Percentiles rank a stretch among this genome's conserved stretches.
These are phyloP conservation scores for Lasioglossum pauxillum DNA, from an alignment of 2,888 invertebrate genomes.

Conservation along the genomic window DNA sequence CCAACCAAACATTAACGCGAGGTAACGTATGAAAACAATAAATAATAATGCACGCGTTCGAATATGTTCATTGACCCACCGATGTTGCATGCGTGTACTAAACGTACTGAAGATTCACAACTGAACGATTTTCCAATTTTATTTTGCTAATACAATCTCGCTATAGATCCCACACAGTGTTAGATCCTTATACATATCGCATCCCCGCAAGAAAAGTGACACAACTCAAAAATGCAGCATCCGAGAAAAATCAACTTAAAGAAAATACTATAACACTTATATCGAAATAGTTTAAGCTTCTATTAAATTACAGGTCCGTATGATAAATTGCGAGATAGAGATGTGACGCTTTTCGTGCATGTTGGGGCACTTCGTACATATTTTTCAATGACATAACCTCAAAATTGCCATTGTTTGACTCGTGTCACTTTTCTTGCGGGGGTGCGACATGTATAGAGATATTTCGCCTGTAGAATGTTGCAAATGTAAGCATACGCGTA, in stretches of 20 bases:
- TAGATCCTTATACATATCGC: background rate
- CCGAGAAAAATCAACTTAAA: too few species aligned
- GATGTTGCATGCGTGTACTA: background rate
- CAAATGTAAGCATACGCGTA: background rate
- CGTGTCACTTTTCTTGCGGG: too few species aligned
- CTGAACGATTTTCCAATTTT: background rate
- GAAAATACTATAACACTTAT: too few species aligned
- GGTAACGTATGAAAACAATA: background rate
- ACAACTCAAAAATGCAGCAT: too few species aligned
- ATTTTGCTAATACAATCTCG: background rate
- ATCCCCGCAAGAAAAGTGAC: too few species aligned
- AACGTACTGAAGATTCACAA: background rate
- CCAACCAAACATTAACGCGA: background rate
- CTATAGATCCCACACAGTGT: background rate
- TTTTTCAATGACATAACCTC: too few species aligned
- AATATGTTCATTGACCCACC: background rate
- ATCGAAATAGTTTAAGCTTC: too few species aligned
- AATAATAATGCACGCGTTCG: background rate
- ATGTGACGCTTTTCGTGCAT: too few species aligned
- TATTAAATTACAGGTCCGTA: too few species aligned
- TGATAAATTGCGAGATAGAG: too few species aligned
- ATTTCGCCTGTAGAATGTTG: background rate
- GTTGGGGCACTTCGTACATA: too few species aligned
- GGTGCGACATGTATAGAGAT: background rate
- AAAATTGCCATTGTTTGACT: too few species aligned